Conservation (phyloP, 2,888 invertebrate species). For the Fragum whitleyi region DNA sequence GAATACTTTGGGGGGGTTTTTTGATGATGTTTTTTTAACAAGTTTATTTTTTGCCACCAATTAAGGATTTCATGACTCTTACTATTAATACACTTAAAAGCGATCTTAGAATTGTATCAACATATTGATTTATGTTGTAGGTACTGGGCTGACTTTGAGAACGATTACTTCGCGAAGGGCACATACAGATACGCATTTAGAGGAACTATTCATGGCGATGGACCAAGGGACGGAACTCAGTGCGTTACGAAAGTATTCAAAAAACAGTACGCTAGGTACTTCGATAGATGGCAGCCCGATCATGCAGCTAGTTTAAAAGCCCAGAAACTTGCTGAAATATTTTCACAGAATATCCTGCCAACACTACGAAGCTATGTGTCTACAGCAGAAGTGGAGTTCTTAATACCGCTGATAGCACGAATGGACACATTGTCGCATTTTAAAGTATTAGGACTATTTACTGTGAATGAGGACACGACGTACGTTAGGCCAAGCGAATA, state of each 20-base stretch:
- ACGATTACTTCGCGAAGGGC: constrained; percentile 59
- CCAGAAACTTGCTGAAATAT: constrained; percentile 50
- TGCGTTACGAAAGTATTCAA: constrained; percentile 66
- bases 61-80: too few relatives aligned
- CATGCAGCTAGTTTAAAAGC: constrained; percentile 59
- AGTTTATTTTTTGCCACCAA: too few relatives aligned
- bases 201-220: constrained; percentile 59
- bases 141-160: constrained; percentile 64
- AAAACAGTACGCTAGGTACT: constrained; percentile 56
- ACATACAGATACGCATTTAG: constrained; percentile 64
- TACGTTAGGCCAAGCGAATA: constrained; percentile 55
- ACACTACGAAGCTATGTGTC: constrained; percentile 41
- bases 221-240: constrained; percentile 57
- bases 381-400: constrained; percentile 49
- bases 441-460: constrained; percentile 57
- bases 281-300: constrained; percentile 61
- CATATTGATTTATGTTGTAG: constrained; percentile 22
- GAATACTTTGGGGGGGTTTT: too few relatives aligned
- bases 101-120: too few relatives aligned
- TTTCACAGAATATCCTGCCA: constrained; percentile 45
- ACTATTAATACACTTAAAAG: too few relatives aligned
- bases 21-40: too few relatives aligned
- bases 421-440: constrained; percentile 63
- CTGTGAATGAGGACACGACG: constrained; percentile 49
- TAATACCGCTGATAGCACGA: constrained; percentile 60